Evolutionary conservation across 2,888 invertebrate species (phyloP).

Genomic region (Galeopsomyia nigrocyanea): DNA sequence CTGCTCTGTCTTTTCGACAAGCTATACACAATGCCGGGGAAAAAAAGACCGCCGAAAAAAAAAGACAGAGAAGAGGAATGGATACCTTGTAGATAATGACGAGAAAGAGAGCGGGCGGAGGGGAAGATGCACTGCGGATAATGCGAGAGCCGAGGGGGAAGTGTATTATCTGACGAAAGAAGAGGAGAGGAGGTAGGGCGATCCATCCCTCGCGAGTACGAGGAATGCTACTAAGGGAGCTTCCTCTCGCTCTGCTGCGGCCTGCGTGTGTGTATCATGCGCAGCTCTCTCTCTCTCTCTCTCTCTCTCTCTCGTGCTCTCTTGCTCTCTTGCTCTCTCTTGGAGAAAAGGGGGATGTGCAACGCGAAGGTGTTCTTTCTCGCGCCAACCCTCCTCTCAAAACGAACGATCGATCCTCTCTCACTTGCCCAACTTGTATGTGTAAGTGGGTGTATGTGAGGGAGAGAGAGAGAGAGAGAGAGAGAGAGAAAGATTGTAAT

Average conservation of each 20-base stretch:
- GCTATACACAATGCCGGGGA: no score
- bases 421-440: constrained; percentile 1
- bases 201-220: constrained; percentile 46
- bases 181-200: neutral
- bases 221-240: constrained; percentile 45
- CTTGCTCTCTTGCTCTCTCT: no score
- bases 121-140: constrained; percentile 14
- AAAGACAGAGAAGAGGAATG: constrained; percentile 1
- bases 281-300: constrained; percentile 37
- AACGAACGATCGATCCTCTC: constrained; percentile 31
- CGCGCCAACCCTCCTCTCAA: constrained; percentile 16
- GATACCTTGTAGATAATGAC: constrained; percentile 36
- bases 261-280: constrained; percentile 43
- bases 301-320: no score
- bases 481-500: neutral
- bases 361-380: constrained; percentile 34
- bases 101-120: neutral
- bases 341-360: constrained; percentile 41
- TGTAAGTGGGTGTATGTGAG: neutral
- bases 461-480: neutral
- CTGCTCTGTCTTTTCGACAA: no score
- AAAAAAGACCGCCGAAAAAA: no score
- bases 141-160: neutral
- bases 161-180: no score
- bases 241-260: constrained; percentile 36